Conservation (phyloP, 1,140 invertebrate genomes). For the Euura saliciscinereae region DNA sequence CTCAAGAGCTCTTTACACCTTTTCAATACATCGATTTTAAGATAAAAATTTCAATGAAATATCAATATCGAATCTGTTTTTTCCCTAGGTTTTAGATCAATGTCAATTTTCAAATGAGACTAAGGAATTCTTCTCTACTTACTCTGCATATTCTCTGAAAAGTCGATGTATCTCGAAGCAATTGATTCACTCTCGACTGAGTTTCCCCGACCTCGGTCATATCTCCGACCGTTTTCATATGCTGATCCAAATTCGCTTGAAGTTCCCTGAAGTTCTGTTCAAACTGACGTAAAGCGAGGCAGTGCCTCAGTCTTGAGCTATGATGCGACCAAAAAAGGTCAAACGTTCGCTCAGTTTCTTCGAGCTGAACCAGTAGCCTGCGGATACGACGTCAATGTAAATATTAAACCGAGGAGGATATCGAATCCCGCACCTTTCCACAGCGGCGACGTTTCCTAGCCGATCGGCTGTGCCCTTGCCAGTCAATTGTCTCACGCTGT, state of each 20-base stretch:
- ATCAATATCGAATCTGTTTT: slow-evolving; percentile 15
- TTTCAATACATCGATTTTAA: not conserved
- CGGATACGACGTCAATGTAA: not conserved
- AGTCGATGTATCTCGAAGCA: slow-evolving; percentile 77
- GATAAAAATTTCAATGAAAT: slow-evolving; percentile 16
- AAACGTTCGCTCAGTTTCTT: slow-evolving; percentile 93
- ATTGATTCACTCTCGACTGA: slow-evolving; percentile 74
- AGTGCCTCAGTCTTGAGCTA: slow-evolving; percentile 85
- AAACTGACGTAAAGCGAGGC: slow-evolving; percentile 87
- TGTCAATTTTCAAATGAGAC: too few species aligned
- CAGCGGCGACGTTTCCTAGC: slow-evolving; percentile 88
- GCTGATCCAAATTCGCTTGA: slow-evolving; percentile 71
- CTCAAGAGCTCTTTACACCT: too few species aligned
- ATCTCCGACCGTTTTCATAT: slow-evolving; percentile 76
- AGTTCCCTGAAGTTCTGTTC: slow-evolving; percentile 87
- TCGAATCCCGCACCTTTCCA: slow-evolving; percentile 75
- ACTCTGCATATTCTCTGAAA: slow-evolving; percentile 80
- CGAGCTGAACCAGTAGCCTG: slow-evolving; percentile 90
- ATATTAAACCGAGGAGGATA: slow-evolving; percentile 18
- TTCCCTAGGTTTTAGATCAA: not conserved
- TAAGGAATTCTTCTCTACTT: slow-evolving; percentile 36
- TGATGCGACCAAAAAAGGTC: slow-evolving; percentile 93
- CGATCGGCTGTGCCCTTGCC: slow-evolving; percentile 64
- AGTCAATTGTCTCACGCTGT: slow-evolving; percentile 67
- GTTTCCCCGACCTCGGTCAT: slow-evolving; percentile 90